Conservation (phyloP, 2,797 vertebrate species). For the Ciconia nigra region DNA sequence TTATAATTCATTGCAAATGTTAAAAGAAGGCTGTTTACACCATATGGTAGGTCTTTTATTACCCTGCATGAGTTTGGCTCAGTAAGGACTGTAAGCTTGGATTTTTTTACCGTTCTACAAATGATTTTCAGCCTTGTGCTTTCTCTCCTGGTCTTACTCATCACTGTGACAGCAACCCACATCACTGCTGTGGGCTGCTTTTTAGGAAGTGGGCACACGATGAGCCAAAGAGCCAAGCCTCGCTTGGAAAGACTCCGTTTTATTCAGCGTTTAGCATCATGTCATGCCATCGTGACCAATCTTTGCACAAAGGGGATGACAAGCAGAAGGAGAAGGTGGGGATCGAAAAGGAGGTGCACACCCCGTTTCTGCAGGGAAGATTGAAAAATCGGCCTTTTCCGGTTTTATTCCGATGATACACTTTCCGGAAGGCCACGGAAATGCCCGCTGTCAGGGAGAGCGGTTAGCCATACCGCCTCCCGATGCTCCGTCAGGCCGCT, state of each 20-base stretch:
- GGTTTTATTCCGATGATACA: neutral
- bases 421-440: neutral
- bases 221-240: neutral
- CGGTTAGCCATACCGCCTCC: neutral
- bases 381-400: neutral
- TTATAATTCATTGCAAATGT: neutral
- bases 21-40: neutral
- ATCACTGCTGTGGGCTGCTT: slow-evolving; percentile 3
- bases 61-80: neutral
- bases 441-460: neutral
- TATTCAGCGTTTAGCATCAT: neutral
- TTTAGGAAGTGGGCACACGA: neutral
- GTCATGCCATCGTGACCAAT: neutral
- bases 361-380: neutral
- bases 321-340: neutral
- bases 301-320: neutral
- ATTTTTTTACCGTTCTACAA: neutral
- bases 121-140: neutral
- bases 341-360: neutral
- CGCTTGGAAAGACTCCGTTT: neutral
- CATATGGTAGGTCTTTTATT: neutral
- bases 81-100: neutral
- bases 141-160: slow-evolving; percentile 28
- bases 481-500: neutral
- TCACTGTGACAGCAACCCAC: neutral